Evolutionary conservation across 2,888 invertebrate species (phyloP).

Genomic region (Venusia cambrica): DNA sequence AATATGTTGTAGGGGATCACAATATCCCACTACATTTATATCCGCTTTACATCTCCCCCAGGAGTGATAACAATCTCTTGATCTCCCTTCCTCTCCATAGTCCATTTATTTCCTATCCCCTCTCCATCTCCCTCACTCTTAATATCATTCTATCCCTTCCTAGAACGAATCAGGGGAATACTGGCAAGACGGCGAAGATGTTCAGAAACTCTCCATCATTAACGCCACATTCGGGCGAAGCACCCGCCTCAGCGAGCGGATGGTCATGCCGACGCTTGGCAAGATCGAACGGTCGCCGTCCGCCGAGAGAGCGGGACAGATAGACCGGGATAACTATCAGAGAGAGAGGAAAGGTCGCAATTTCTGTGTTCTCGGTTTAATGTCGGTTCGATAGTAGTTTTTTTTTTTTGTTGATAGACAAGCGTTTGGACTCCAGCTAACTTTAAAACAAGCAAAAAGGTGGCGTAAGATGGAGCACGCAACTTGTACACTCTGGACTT

Average conservation of each 20-base stretch:
- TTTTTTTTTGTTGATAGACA: too few species aligned
- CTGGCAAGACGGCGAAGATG: conserved; percentile 43
- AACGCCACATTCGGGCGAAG: conserved; percentile 46
- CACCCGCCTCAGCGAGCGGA: conserved; percentile 43
- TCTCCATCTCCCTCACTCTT: background rate
- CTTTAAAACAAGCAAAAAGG: too few species aligned
- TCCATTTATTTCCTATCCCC: conserved; percentile 1
- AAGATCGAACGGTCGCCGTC: conserved; percentile 57
- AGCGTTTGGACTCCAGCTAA: too few species aligned
- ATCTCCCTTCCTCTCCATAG: background rate
- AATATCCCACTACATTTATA: too few species aligned
- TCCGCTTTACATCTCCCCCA: too few species aligned
- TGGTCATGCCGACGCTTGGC: conserved; percentile 48
- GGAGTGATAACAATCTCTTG: background rate
- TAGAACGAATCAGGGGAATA: conserved; percentile 49
- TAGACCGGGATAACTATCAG: conserved; percentile 60
- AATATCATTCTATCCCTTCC: conserved; percentile 3
- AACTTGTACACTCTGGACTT: too few species aligned
- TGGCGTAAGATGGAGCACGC: too few species aligned
- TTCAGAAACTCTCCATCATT: conserved; percentile 46
- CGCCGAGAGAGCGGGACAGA: conserved; percentile 51
- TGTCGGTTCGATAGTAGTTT: too few species aligned
- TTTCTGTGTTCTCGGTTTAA: too few species aligned
- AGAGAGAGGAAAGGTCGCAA: conserved; percentile 65
- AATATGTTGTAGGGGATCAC: too few species aligned